phyloP scores from a whole-genome alignment of 1,140 invertebrate species.

The Heliconius hermathena region DNA sequence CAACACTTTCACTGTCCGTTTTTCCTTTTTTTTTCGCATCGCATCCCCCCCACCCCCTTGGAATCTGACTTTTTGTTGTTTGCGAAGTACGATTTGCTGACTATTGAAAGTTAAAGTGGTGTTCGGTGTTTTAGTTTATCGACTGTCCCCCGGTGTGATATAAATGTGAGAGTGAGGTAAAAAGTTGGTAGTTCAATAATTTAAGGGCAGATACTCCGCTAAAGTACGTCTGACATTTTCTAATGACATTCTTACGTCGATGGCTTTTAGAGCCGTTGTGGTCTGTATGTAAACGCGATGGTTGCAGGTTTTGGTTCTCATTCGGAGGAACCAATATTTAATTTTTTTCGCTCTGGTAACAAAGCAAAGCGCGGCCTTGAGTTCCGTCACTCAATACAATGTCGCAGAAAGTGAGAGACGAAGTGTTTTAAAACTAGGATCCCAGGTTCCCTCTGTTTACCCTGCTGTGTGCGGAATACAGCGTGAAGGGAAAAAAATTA shows the following conservation, averaged over 20 bases:
- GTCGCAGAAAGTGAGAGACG: too few relatives aligned
- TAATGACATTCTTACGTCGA: neutral
- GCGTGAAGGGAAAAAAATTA: too few relatives aligned
- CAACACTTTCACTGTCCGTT: conserved; percentile 59
- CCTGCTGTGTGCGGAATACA: too few relatives aligned
- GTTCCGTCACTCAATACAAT: too few relatives aligned
- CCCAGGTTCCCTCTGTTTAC: too few relatives aligned
- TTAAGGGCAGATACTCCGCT: neutral
- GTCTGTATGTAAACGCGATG: too few relatives aligned
- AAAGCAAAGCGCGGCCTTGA: too few relatives aligned
- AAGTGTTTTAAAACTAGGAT: too few relatives aligned
- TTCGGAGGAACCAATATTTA: too few relatives aligned
- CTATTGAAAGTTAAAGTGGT: conserved; percentile 39
- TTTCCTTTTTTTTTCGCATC: conserved; percentile 40
- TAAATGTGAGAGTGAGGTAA: neutral
- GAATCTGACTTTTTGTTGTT: conserved; percentile 30
- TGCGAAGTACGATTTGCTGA: conserved; percentile 34
- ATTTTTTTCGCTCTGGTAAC: too few relatives aligned
- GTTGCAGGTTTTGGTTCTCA: too few relatives aligned
- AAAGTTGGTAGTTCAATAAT: conserved; percentile 11
- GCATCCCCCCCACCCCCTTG: conserved; percentile 10
- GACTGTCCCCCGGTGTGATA: conserved; percentile 1
- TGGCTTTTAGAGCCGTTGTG: too few relatives aligned
- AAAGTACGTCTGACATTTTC: neutral
- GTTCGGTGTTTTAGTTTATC: conserved; percentile 39